Percentiles rank a stretch among this genome's conserved stretches.
phyloP scores from a whole-genome alignment of 92 coral and sea anemone species.

The Epizoanthus fatuus region DNA sequence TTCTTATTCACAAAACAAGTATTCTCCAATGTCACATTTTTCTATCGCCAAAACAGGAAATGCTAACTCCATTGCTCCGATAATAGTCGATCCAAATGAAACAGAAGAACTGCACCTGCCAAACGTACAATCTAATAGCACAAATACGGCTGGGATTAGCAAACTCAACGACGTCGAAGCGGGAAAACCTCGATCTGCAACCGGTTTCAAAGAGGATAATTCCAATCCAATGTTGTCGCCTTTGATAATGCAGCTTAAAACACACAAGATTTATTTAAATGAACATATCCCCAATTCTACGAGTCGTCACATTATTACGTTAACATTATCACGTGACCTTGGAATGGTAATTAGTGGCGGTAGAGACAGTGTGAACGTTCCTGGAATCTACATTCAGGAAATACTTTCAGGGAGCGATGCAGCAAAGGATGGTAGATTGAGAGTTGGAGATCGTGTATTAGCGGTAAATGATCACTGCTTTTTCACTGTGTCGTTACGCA shows the following conservation, averaged over 20 bases:
- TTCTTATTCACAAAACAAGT: too few relatives aligned
- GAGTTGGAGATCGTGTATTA: not conserved
- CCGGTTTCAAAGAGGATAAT: not conserved
- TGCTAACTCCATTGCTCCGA: too few relatives aligned
- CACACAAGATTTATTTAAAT: not conserved
- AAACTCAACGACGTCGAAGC: too few relatives aligned
- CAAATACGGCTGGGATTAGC: too few relatives aligned
- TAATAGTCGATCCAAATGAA: too few relatives aligned
- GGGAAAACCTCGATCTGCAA: not conserved
- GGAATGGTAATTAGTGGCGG: not conserved
- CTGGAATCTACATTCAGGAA: conserved; percentile 8
- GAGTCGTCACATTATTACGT: not conserved
- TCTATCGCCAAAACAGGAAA: too few relatives aligned
- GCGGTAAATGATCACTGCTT: not conserved
- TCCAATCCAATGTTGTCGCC: not conserved
- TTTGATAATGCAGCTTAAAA: not conserved
- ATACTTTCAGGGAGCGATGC: not conserved
- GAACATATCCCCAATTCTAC: too few relatives aligned
- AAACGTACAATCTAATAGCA: too few relatives aligned
- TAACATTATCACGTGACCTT: not conserved
- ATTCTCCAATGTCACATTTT: too few relatives aligned
- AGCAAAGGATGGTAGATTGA: not conserved
- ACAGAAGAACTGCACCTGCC: too few relatives aligned
- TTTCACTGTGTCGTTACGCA: not conserved
- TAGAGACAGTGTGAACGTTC: not conserved